These are phyloP conservation scores for Akabosia matsudoensis DNA, from an alignment of 1,140 invertebrate species.

Conservation along the genomic window DNA sequence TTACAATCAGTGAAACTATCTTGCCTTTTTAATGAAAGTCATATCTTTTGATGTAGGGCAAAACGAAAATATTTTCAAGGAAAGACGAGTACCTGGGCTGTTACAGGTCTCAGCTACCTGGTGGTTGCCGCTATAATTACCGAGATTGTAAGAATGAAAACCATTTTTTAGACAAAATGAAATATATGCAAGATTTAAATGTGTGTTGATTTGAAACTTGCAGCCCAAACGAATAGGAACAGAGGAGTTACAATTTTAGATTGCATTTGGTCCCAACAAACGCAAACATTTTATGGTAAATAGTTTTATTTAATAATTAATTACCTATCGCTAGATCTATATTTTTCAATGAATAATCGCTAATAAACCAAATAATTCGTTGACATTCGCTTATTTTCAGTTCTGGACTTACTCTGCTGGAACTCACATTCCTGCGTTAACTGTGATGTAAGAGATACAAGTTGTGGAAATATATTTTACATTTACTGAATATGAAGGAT, in stretches of 20 bases:
- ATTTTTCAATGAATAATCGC: too few relatives aligned
- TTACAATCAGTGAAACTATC: too few relatives aligned
- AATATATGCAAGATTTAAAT: too few relatives aligned
- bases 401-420: slow-evolving; percentile 80
- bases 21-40: slow-evolving; percentile 20
- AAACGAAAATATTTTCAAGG: slow-evolving; percentile 69
- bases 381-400: not conserved
- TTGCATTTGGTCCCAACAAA: slow-evolving; percentile 67
- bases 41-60: slow-evolving; percentile 59
- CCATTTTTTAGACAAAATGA: too few relatives aligned
- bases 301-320: slow-evolving; percentile 4
- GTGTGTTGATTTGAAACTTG: too few relatives aligned
- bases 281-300: slow-evolving; percentile 62
- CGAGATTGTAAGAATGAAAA: slow-evolving; percentile 17
- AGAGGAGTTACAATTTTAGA: slow-evolving; percentile 66
- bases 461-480: too few relatives aligned
- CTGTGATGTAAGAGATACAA: slow-evolving; percentile 77
- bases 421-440: slow-evolving; percentile 69
- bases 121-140: slow-evolving; percentile 56
- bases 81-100: slow-evolving; percentile 60
- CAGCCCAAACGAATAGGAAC: not conserved
- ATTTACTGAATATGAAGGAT: too few relatives aligned
- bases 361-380: too few relatives aligned
- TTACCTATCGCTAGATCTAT: too few relatives aligned
- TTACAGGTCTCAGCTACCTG: slow-evolving; percentile 70